Base-by-base conservation (phyloP, 2,113 vertebrate genomes). In the Dunckerocampus dactyliophorus region DNA sequence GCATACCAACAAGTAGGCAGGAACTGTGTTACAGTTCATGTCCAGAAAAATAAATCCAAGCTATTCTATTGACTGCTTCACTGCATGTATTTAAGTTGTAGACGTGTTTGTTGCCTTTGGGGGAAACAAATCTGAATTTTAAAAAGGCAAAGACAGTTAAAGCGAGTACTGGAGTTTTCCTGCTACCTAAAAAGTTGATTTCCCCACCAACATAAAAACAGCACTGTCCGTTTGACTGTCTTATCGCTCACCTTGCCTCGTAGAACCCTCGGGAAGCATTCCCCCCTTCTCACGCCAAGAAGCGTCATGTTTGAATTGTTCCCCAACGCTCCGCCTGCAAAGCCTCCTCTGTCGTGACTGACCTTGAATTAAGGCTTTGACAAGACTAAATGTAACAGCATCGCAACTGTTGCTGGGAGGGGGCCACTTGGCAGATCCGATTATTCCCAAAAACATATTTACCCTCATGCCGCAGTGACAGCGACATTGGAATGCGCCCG, bases 371-470 rank as follows among this genome's bases (percentile, higher is more conserved):
- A 50, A 31, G 62, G 77, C 70, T 79, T 56, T 77, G 76, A 74
- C 72, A 39, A 62, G 69, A 76, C 50, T 53, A 62, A 76, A 76
- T 69, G 70, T 79, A 82, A 80, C 67, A 59, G 78, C 75, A 58
- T 69, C 75, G 59, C 48, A 82, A 74, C 57, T 55, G 69, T 42
- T 67, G 74, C 51, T 58, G 69, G 55, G 53, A 58, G 24, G 31
- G 31, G 31, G 64, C 62, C 64, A 68, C 71, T 62, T 67, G 76
- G 69, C 69, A 67, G 67, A 77, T 77, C 64, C 66, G 67, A 80
- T 85, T 73, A 76, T 80, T 83, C 62, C 67, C 74, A 20, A 55
- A 79, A 86, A 85, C 68, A 82, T 71, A 85, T 83, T 75, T 75
- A 76, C 64, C 70, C 66, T 53, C 62, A 47, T 59, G 67, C 67